Evolutionary conservation across 2,113 vertebrate species (phyloP).

Genomic region (Bettongia penicillata): DNA sequence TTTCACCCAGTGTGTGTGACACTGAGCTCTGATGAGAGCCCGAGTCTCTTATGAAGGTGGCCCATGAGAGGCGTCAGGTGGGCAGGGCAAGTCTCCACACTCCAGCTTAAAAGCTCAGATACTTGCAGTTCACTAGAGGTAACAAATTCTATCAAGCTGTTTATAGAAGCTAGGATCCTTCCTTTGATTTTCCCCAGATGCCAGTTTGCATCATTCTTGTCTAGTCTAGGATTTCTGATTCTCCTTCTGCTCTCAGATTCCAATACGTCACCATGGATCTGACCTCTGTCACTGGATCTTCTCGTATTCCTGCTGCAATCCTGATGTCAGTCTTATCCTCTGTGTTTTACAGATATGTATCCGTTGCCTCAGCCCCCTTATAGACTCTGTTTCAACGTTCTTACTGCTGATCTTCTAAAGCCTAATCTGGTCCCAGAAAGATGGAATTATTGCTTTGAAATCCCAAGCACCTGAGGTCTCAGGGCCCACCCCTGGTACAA

Average conservation of each 20-base stretch:
- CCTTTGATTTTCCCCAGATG: not conserved
- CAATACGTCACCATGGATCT: not conserved
- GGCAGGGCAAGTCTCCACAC: not conserved
- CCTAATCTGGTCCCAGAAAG: not conserved
- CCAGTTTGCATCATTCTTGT: not conserved
- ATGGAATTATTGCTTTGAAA: not conserved
- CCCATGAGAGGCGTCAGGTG: not conserved
- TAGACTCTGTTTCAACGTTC: not conserved
- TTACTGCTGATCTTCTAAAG: not conserved
- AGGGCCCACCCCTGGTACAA: not conserved
- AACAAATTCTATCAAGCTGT: not conserved
- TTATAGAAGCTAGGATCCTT: not conserved
- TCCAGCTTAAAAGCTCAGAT: not conserved
- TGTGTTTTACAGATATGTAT: not conserved
- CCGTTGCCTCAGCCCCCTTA: not conserved
- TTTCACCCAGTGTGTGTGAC: conserved; percentile 10
- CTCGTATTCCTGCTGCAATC: not conserved
- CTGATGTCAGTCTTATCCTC: not conserved
- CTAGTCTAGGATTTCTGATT: not conserved
- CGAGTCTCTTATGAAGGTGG: not conserved
- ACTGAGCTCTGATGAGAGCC: not conserved
- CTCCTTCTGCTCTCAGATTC: not conserved
- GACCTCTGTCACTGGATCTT: not conserved
- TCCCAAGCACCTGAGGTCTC: not conserved
- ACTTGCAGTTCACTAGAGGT: not conserved